phyloP scores from a whole-genome alignment of 2,888 invertebrate genomes.

The Cyaniris semiargus region DNA sequence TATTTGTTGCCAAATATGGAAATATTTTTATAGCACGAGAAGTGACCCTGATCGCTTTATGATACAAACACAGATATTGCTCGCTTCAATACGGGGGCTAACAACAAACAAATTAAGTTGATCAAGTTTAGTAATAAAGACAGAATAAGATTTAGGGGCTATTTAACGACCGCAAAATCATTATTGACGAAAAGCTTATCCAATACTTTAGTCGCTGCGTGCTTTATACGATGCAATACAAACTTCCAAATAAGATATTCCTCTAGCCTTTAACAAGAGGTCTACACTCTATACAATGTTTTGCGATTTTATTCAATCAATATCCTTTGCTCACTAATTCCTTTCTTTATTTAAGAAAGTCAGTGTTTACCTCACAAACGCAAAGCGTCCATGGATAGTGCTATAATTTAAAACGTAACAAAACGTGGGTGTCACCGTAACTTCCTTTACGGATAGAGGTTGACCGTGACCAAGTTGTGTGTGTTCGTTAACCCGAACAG shows the following conservation, averaged over 20 bases:
- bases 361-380: too few species aligned
- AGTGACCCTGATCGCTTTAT: not conserved
- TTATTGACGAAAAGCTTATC: too few species aligned
- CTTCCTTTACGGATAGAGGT: slow-evolving; percentile 6
- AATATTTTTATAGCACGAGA: not conserved
- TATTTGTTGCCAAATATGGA: not conserved
- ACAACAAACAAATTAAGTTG: too few species aligned
- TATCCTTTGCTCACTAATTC: not conserved
- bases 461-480: slow-evolving; percentile 14
- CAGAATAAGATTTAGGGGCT: not conserved
- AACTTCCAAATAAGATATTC: too few species aligned
- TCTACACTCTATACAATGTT: too few species aligned
- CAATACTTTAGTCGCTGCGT: too few species aligned
- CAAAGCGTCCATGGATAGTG: not conserved
- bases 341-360: too few species aligned
- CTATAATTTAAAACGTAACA: not conserved
- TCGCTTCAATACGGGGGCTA: not conserved
- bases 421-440: not conserved
- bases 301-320: too few species aligned
- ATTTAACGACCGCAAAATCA: not conserved
- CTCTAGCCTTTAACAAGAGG: too few species aligned
- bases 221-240: too few species aligned
- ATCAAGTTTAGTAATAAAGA: too few species aligned
- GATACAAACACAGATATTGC: not conserved
- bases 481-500: not conserved